Conservation (phyloP, 92 coral and sea anemone genomes). For the Umimayanthus kanabou region DNA sequence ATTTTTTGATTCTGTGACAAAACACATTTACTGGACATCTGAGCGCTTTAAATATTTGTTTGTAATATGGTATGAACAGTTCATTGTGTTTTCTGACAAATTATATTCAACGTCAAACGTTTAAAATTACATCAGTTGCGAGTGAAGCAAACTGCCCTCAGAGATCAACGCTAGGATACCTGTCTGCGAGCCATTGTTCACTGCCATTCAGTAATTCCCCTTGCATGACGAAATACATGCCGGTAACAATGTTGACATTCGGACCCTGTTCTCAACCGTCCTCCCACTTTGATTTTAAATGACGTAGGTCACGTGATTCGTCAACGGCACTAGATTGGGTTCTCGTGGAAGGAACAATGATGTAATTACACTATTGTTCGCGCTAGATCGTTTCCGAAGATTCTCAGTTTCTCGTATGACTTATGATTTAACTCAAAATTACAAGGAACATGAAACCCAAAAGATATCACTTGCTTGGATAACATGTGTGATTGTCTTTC, state of each 20-base stretch:
- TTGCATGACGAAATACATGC: conserved; percentile 70
- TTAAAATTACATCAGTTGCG: not conserved
- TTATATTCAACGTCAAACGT: not conserved
- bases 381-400: conserved; percentile 9
- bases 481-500: not conserved
- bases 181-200: conserved; percentile 23
- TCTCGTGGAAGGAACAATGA: conserved; percentile 13
- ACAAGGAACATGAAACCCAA: conserved; percentile 33
- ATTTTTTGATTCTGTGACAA: too few species aligned
- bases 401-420: conserved; percentile 3
- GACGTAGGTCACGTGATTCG: conserved; percentile 34
- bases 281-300: not conserved
- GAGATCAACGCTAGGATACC: conserved; percentile 28
- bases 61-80: not conserved
- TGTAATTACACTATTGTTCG: conserved; percentile 38
- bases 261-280: conserved; percentile 11
- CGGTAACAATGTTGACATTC: conserved; percentile 51
- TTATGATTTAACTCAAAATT: not conserved
- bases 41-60: too few species aligned
- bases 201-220: conserved; percentile 58
- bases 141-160: not conserved
- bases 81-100: not conserved
- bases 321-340: conserved; percentile 16
- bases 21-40: too few species aligned
- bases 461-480: conserved; percentile 21